Conservation (phyloP, 2,797 vertebrate genomes). For the Rostrhamus sociabilis region DNA sequence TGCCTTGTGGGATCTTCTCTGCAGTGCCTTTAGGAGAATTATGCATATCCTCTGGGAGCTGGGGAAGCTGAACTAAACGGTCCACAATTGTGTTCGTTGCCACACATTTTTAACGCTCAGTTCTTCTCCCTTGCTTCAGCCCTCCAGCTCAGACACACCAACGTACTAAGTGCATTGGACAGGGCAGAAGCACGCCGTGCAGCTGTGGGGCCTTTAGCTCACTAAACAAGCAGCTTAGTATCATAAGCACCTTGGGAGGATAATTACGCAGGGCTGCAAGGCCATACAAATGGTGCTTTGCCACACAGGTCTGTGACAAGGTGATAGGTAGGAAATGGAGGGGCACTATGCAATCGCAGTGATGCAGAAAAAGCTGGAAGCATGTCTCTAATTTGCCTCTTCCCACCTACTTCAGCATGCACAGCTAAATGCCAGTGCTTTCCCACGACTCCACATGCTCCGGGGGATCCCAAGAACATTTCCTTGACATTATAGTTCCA, state of each 20-base stretch:
- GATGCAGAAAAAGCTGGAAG: not conserved
- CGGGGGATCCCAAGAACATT: not conserved
- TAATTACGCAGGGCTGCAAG: rapidly evolving
- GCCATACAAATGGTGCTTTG: not conserved
- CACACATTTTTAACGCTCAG: rapidly evolving
- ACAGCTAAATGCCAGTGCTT: not conserved
- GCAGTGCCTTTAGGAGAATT: not conserved
- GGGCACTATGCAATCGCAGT: rapidly evolving
- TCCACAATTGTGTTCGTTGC: not conserved
- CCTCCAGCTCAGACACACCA: not conserved
- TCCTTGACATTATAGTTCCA: not conserved
- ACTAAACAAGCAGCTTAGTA: rapidly evolving
- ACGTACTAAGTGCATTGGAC: rapidly evolving
- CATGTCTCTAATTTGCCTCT: not conserved
- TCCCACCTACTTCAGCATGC: not conserved
- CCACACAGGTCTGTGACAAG: not conserved
- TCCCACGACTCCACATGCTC: not conserved
- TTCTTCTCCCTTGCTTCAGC: not conserved
- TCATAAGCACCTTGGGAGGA: not conserved
- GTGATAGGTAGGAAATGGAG: rapidly evolving
- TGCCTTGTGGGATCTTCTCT: not conserved
- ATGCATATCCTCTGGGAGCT: not conserved
- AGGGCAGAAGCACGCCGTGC: not conserved
- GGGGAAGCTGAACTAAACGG: not conserved
- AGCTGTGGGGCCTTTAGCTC: not conserved